Conservation (phyloP, 2,113 vertebrate genomes). For the Diphyllodes magnificus region DNA sequence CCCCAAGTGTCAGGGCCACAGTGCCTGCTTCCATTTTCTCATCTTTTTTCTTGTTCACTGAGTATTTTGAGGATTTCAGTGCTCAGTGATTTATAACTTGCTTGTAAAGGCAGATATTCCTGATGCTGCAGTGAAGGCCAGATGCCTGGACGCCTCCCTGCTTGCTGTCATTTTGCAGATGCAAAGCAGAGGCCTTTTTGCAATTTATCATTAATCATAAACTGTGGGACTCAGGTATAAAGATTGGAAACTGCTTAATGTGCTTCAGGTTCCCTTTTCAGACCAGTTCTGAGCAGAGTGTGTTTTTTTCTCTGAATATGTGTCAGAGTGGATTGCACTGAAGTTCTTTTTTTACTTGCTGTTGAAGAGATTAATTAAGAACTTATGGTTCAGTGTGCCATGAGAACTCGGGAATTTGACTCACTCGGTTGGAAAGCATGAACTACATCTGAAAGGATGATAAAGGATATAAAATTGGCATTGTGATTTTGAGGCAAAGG, state of each 20-base stretch:
- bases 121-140: not conserved
- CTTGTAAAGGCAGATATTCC: not conserved
- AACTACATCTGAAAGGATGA: not conserved
- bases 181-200: not conserved
- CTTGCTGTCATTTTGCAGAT: not conserved
- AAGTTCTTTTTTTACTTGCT: not conserved
- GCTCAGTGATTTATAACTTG: not conserved
- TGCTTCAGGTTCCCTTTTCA: not conserved
- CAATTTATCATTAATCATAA: not conserved
- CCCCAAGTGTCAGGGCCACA: not conserved
- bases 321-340: not conserved
- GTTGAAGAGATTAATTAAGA: not conserved
- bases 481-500: constrained; percentile 38
- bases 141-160: not conserved
- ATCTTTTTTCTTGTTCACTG: not conserved
- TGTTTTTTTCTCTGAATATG: not conserved
- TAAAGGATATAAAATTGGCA: not conserved
- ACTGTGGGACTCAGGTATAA: not conserved
- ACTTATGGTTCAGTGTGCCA: not conserved
- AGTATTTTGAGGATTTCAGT: not conserved
- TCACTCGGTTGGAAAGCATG: not conserved
- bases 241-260: not conserved
- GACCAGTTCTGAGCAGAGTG: not conserved
- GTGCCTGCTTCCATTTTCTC: not conserved
- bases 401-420: constrained; percentile 7